Percentiles rank a stretch among this genome's conserved stretches.
phyloP scores from a whole-genome alignment of 1,140 invertebrate species.

The Neotoxoptera formosana region DNA sequence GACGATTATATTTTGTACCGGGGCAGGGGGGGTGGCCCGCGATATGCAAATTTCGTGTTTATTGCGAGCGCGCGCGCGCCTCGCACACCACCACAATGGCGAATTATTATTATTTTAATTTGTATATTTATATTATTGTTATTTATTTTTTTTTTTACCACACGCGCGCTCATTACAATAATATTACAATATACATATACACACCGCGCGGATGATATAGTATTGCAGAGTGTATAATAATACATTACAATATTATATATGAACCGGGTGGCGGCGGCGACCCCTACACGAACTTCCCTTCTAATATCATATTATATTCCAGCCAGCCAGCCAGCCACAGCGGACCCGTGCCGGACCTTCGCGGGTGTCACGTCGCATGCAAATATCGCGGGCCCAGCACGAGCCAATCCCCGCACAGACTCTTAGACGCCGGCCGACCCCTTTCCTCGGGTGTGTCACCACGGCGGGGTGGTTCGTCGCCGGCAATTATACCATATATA shows the following conservation, averaged over 20 bases:
- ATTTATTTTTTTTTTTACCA: background rate
- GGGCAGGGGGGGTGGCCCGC: background rate
- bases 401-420: constrained; percentile 34
- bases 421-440: background rate
- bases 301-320: background rate
- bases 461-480: background rate
- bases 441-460: background rate
- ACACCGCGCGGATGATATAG: background rate
- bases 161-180: background rate
- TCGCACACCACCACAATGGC: background rate
- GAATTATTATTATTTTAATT: constrained; percentile 42
- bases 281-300: constrained; percentile 13
- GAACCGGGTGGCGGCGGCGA: background rate
- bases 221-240: background rate
- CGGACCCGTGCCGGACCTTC: constrained; percentile 39
- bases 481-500: background rate
- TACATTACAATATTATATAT: background rate
- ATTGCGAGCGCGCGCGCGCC: background rate
- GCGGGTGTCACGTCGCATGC: constrained; percentile 25
- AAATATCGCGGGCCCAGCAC: constrained; percentile 40
- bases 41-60: constrained; percentile 48
- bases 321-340: background rate
- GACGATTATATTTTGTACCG: background rate
- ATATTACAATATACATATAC: background rate
- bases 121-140: background rate